Evolutionary conservation across 2,113 vertebrate species (phyloP).

Genomic region (Azemiops feae): DNA sequence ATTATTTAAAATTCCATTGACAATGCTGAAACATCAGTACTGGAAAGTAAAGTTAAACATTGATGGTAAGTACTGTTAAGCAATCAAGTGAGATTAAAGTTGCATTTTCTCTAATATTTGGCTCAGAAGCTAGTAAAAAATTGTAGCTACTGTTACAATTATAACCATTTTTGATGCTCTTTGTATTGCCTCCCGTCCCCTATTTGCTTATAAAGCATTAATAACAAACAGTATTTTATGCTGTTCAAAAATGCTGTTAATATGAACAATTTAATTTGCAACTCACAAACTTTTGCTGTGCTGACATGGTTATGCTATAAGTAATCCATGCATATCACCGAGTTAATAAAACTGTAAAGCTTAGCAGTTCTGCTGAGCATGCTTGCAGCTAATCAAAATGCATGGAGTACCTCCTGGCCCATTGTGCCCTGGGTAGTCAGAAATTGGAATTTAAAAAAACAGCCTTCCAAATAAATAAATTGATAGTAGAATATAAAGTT

Average conservation of each 20-base stretch:
- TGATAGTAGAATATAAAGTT: not conserved
- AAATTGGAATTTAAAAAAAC: not conserved
- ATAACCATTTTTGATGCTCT: not conserved
- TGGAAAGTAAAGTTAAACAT: not conserved
- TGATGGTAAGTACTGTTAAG: not conserved
- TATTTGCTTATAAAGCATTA: not conserved
- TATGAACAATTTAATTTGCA: not conserved
- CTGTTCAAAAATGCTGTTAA: not conserved
- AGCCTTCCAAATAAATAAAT: not conserved
- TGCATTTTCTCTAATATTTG: not conserved
- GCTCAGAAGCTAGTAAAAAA: not conserved
- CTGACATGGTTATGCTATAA: not conserved
- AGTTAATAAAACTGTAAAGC: not conserved
- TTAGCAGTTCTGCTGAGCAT: not conserved
- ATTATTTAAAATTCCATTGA: not conserved
- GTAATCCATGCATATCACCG: not conserved
- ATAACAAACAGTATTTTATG: not conserved
- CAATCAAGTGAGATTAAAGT: not conserved
- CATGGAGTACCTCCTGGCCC: no score
- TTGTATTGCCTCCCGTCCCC: not conserved
- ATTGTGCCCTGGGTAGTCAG: not conserved
- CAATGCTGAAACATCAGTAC: not conserved
- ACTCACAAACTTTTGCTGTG: not conserved
- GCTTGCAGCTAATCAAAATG: not conserved
- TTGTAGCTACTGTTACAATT: not conserved